These are phyloP conservation scores for Cassiopea andromeda DNA, from an alignment of 30 jellyfish, hydroid and myxozoan species.

Conservation along the genomic window DNA sequence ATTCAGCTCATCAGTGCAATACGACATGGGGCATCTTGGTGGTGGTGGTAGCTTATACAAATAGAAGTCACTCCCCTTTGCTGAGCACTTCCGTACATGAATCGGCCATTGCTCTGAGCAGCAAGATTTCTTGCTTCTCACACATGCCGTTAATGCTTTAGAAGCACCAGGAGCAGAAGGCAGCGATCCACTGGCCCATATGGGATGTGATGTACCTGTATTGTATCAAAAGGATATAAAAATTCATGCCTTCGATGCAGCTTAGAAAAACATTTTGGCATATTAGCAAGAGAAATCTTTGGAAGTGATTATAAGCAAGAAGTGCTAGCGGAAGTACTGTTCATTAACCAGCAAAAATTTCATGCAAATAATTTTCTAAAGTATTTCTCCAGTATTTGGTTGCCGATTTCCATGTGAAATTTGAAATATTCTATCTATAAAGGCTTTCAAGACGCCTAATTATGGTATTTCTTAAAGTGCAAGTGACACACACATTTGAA, in stretches of 20 bases:
- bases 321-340: too few species aligned
- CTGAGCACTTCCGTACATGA: neutral
- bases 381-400: too few species aligned
- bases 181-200: neutral
- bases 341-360: too few species aligned
- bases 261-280: neutral
- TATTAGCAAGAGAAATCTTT: too few species aligned
- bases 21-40: conserved; percentile 28
- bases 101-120: conserved; percentile 23
- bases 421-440: too few species aligned
- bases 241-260: neutral
- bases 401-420: too few species aligned
- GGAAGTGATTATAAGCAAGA: too few species aligned
- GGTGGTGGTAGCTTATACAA: neutral
- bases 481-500: too few species aligned
- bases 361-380: too few species aligned
- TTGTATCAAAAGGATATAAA: neutral
- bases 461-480: neutral
- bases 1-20: conserved; percentile 5
- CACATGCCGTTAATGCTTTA: conserved; percentile 19
- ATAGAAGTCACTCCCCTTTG: neutral
- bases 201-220: neutral
- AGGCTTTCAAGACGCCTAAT: too few species aligned
- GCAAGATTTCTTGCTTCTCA: neutral
- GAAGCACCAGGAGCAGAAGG: neutral